Conservation (phyloP, 2,113 vertebrate species). For the Rattus rattus region DNA sequence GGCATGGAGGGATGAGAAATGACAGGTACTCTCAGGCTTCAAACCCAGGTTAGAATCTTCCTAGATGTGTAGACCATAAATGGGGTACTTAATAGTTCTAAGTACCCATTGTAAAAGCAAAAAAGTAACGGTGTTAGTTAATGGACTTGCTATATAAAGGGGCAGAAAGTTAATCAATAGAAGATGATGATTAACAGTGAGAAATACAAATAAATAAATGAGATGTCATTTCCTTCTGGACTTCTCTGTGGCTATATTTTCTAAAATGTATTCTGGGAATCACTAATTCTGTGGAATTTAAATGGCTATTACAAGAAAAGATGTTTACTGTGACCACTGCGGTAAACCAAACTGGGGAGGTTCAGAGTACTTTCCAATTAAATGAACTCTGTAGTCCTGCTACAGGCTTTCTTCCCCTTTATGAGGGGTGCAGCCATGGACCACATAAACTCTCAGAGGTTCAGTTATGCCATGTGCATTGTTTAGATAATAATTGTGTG, state of each 20-base stretch:
- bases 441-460: background rate
- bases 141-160: conserved; percentile 7
- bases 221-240: background rate
- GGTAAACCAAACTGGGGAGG: background rate
- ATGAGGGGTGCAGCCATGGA: too few relatives aligned
- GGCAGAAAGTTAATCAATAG: conserved; percentile 12
- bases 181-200: background rate
- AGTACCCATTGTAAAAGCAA: background rate
- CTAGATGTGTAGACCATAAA: background rate
- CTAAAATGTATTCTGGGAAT: conserved; percentile 61
- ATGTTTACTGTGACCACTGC: background rate
- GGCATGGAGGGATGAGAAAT: background rate
- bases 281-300: conserved; percentile 28
- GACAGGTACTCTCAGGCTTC: background rate
- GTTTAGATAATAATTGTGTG: background rate
- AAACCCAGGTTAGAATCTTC: background rate
- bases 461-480: background rate
- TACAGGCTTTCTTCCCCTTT: background rate
- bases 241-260: background rate
- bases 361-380: background rate
- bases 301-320: conserved; percentile 51
- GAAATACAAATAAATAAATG: conserved; percentile 37
- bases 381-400: background rate
- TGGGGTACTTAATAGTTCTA: background rate
- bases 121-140: background rate